These are phyloP conservation scores for Parus major DNA, from an alignment of 2,113 vertebrate species.

Conservation along the genomic window DNA sequence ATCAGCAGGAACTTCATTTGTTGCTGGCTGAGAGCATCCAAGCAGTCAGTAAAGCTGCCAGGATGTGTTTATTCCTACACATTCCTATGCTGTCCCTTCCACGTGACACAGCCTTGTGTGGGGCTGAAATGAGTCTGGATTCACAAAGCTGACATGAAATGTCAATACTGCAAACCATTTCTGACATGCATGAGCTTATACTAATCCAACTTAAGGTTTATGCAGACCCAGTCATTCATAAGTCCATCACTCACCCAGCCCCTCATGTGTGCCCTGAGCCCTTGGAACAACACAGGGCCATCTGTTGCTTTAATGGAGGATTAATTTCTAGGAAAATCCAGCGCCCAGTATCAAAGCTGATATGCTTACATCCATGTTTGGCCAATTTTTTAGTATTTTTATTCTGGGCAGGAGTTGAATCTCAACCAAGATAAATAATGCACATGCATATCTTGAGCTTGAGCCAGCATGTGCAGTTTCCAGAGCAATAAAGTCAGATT, in stretches of 20 bases:
- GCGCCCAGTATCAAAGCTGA: neutral
- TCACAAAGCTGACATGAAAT: neutral
- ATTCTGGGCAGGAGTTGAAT: neutral
- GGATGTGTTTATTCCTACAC: neutral
- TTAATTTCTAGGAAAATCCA: conserved; percentile 67
- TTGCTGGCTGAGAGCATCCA: conserved; percentile 8
- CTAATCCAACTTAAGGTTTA: conserved; percentile 59
- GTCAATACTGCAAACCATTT: conserved; percentile 11
- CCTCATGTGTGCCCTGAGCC: neutral
- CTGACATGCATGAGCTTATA: conserved; percentile 28
- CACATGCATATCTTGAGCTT: neutral
- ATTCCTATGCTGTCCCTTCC: neutral
- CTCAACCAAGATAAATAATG: neutral
- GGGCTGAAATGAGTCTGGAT: neutral
- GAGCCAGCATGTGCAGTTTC: neutral
- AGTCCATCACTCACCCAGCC: conserved; percentile 24
- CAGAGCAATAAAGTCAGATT: neutral
- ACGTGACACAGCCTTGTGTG: neutral
- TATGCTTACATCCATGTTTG: conserved; percentile 26
- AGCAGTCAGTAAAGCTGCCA: conserved; percentile 10
- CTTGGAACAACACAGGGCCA: conserved; percentile 30
- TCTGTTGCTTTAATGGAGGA: conserved; percentile 61
- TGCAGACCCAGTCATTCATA: conserved; percentile 50
- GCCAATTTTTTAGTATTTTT: neutral
- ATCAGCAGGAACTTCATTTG: conserved; percentile 21